Base-by-base conservation (phyloP, 2,113 vertebrate species). In the Albula goreensis region DNA sequence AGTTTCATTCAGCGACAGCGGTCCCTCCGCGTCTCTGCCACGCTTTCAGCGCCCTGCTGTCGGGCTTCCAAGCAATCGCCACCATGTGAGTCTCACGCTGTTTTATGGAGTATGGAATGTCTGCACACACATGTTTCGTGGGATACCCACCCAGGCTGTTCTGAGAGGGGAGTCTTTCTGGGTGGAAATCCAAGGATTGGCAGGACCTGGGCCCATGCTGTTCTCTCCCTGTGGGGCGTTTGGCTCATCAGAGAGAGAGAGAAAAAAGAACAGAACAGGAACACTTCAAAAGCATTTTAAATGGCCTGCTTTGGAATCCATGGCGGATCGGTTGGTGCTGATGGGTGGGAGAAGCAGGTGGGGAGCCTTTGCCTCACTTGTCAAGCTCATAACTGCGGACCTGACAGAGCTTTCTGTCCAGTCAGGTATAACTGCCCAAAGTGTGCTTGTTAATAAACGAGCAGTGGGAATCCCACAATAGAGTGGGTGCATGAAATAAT, bases 61-160 rank as follows among this genome's bases (percentile, higher is more conserved):
- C 78, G 86, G 85, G 83, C 70, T 74, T 74, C 81, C 56, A 85
- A 91, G 90, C 91, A 89, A 90, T 85, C 88, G 89, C 90, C 83
- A 74, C n/a, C 9, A 7, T n/a, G 6, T 9, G 17, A 70, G 22
- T 10, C 70, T 31, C 70, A 22, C 2, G n/a, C 70, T 74, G 70
- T 25, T n/a, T 31, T 31, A 31, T 74, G 70, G 10, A 74, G 70
- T 74, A 74, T 74, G 70, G n/a, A 10, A n/a, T 74, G 70, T 31
- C 70, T 74, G 70, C n/a, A 8, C n/a, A 74, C 70, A 74, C 10
- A 22, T 74, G 70, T 10, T 74, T 7, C 0, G 22, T 22, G 25
- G 15, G 13, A 22, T 5, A 8, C 70, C 70, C 70, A 74, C 70
- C 70, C 70, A 74, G 22, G n/a, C 70, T 31, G 70, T 74, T 74